A percentile compares a stretch with the other conserved stretches of the same genome.
Evolutionary conservation across 2,797 vertebrate genomes (phyloP).

Genomic region (Gouania willdenowi): DNA sequence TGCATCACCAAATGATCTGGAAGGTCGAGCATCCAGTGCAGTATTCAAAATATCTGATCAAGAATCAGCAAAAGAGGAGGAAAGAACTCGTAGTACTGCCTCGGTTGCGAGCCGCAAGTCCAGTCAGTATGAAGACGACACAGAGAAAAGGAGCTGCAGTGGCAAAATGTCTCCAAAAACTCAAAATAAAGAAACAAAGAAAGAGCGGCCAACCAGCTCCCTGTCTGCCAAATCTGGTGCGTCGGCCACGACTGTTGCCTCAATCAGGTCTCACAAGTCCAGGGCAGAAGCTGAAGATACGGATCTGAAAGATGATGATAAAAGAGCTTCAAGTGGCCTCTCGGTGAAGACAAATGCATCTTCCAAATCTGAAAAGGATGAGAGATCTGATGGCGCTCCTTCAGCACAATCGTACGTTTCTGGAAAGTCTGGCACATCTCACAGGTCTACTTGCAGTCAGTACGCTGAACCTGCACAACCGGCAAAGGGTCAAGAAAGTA

Average conservation of each 20-base stretch:
- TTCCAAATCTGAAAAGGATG: slow-evolving; percentile 8
- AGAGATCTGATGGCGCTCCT: slow-evolving; percentile 28
- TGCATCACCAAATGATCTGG: slow-evolving; percentile 14
- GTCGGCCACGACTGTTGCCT: slow-evolving; percentile 17
- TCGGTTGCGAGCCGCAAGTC: slow-evolving; percentile 37
- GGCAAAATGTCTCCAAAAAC: slow-evolving; percentile 28
- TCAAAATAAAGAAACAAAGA: slow-evolving; percentile 24
- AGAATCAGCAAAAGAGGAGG: slow-evolving; percentile 14
- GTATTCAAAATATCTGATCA: slow-evolving; percentile 24
- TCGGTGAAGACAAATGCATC: slow-evolving; percentile 28
- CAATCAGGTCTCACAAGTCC: slow-evolving; percentile 35
- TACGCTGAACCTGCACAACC: slow-evolving; percentile 19
- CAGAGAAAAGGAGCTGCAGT: slow-evolving; percentile 34
- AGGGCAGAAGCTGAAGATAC: background rate
- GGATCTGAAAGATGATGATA: slow-evolving; percentile 9
- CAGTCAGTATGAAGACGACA: slow-evolving; percentile 10
- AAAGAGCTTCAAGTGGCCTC: slow-evolving; percentile 20
- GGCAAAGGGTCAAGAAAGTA: slow-evolving; percentile 36
- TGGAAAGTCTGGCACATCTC: slow-evolving; percentile 50
- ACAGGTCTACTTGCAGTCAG: slow-evolving; percentile 36
- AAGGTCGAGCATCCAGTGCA: slow-evolving; percentile 19
- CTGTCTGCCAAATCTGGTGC: slow-evolving; percentile 42
- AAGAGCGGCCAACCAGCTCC: slow-evolving; percentile 29
- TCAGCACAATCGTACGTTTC: slow-evolving; percentile 45
- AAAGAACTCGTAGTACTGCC: slow-evolving; percentile 6